Conservation (phyloP, 2,113 vertebrate species). For the Plectropomus leopardus region DNA sequence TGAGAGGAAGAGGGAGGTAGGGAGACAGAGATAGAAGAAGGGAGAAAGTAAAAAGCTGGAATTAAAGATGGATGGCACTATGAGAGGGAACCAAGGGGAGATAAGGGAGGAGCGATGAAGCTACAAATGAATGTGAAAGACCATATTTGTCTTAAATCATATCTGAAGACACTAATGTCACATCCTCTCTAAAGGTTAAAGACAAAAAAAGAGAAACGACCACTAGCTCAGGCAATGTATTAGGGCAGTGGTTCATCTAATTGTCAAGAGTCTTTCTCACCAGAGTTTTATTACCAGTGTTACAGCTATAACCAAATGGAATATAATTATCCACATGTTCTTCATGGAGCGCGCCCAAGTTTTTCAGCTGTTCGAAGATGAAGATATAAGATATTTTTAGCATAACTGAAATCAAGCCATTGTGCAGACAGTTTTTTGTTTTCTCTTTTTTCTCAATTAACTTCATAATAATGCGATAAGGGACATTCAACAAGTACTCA, state of each 20-base stretch:
- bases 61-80: slow-evolving; percentile 48
- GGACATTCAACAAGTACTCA: neutral
- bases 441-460: neutral
- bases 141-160: slow-evolving; percentile 40
- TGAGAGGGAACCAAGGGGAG: slow-evolving; percentile 29
- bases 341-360: neutral
- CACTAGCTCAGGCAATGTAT: slow-evolving; percentile 1
- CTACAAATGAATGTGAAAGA: slow-evolving; percentile 38
- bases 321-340: neutral
- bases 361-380: neutral
- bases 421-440: neutral
- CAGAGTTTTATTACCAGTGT: slow-evolving; percentile 5
- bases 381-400: neutral
- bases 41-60: slow-evolving; percentile 9
- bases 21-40: slow-evolving; percentile 1
- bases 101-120: slow-evolving; percentile 6
- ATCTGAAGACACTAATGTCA: slow-evolving; percentile 20
- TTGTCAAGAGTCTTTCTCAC: neutral
- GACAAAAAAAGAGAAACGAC: slow-evolving; percentile 14
- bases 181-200: slow-evolving; percentile 45
- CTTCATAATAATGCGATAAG: neutral
- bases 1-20: neutral
- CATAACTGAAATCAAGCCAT: neutral
- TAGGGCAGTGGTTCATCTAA: neutral
- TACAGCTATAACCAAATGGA: neutral